phyloP scores from a whole-genome alignment of 2,113 vertebrate genomes.

The Falcunculus frontatus region DNA sequence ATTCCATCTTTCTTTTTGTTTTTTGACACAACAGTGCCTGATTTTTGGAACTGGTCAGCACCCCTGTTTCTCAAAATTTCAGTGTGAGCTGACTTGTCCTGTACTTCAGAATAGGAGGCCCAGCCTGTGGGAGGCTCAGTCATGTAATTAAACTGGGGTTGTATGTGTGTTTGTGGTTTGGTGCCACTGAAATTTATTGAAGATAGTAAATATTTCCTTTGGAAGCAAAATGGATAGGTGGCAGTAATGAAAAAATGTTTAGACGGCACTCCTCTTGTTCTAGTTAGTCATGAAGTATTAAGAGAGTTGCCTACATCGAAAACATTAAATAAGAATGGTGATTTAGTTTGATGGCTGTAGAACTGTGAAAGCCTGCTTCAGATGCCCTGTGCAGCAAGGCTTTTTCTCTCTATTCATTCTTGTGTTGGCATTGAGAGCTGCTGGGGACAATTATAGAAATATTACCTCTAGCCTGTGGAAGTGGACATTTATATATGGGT shows the following conservation, averaged over 20 bases:
- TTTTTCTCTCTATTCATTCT: not conserved
- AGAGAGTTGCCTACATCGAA: not conserved
- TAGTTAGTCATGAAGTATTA: not conserved
- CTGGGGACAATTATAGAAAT: not conserved
- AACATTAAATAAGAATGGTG: not conserved
- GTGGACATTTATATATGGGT: not conserved
- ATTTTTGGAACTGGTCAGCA: not conserved
- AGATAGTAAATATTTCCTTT: not conserved
- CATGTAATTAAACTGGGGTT: not conserved
- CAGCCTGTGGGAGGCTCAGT: not conserved
- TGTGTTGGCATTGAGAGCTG: not conserved
- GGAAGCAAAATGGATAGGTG: not conserved
- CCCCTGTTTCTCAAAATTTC: not conserved
- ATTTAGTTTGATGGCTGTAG: not conserved
- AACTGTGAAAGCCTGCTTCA: not conserved
- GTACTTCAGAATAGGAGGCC: not conserved
- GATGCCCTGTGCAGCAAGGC: not conserved
- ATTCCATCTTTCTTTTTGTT: not conserved
- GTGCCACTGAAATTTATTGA: not conserved
- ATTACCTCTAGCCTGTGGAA: not conserved
- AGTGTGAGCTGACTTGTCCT: not conserved
- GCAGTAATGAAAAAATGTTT: not conserved
- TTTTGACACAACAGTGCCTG: not conserved
- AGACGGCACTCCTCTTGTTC: not conserved
- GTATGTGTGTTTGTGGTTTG: not conserved